Base-by-base conservation (phyloP, 2,888 invertebrate species). In the Nomada fucata region DNA sequence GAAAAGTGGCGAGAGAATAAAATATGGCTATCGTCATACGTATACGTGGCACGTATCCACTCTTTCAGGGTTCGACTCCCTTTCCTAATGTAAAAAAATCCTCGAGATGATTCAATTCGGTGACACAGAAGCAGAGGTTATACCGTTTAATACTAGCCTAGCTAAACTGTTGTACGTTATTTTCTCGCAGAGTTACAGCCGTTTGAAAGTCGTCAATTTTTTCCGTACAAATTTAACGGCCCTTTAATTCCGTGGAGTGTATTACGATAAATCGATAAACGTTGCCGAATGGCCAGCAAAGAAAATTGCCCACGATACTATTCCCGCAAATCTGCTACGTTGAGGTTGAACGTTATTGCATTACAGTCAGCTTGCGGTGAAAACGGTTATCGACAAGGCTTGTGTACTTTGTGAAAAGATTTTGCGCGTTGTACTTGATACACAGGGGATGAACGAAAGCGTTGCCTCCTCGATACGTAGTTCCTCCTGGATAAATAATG, bases 251-350 rank as follows among this genome's bases (percentile, higher is more conserved):
- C 7, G 36, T 36, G 7, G 36, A 36, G 36, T 36, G 36, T 7
- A 36, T 47, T 47, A 47, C 15, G 47, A 47, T 13, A 47, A 47
- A 47, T 47, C 57, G 23, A 10, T 20, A 53, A 29, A 29, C 29
- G 75, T 70, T 64, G 61, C 18, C 61, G 76, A 64, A 69, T 59
- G 57, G 55, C 50, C 73, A 47, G 64, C 57, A 72, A 72, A 76
- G 83, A 74, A 78, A 80, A 55, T 55, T 64, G 60, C 44, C 71
- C 55, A 42, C 11, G 70, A 26, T 76, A 64, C 18, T 18, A 52
- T 47, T 60, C n/a, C 69, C 60, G 63, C 52, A 69, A 80, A 75
- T 55, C 73, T 29, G 50, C 47, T 15, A 29, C n/a, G 64, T 74
- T 59, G 52, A 20, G 50, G 65, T 36, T 36, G 52, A 71, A 67